Evolutionary conservation across 35 echinoderm and acorn worm genomes (phyloP).

Genomic region (Apostichopus californicus): DNA sequence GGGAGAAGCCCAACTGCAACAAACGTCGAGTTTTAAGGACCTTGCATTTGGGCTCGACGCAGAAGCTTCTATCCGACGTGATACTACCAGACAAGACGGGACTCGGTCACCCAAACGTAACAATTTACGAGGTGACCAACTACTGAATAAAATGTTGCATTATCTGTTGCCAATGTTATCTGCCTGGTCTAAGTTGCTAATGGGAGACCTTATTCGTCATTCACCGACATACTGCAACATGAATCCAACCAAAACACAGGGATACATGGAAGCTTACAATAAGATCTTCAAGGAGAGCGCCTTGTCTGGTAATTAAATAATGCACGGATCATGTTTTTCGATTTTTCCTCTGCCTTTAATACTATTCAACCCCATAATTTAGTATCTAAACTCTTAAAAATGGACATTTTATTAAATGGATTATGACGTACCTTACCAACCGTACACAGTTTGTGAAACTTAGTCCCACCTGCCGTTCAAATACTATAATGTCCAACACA

Average conservation of each 20-base stretch:
- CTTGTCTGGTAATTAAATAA: not conserved
- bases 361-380: no score
- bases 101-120: not conserved
- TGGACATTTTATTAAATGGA: no score
- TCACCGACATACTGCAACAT: not conserved
- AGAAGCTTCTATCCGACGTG: not conserved
- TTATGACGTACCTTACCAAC: no score
- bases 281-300: slow-evolving; percentile 19
- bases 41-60: not conserved
- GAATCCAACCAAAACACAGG: slow-evolving; percentile 8
- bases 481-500: no score
- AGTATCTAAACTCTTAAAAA: no score
- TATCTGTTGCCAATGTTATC: slow-evolving; percentile 5
- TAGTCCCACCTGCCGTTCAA: no score
- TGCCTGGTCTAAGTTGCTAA: not conserved
- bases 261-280: slow-evolving; percentile 23
- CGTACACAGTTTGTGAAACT: no score
- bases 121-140: not conserved
- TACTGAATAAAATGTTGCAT: not conserved
- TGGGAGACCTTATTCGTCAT: slow-evolving; percentile 1
- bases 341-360: no score
- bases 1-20: not conserved
- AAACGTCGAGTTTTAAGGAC: not conserved
- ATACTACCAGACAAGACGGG: not conserved
- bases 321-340: no score